A percentile compares a stretch with the other conserved stretches of the same genome.
Conservation (phyloP, 2,888 invertebrate species). For the Diadegma fenestrale region DNA sequence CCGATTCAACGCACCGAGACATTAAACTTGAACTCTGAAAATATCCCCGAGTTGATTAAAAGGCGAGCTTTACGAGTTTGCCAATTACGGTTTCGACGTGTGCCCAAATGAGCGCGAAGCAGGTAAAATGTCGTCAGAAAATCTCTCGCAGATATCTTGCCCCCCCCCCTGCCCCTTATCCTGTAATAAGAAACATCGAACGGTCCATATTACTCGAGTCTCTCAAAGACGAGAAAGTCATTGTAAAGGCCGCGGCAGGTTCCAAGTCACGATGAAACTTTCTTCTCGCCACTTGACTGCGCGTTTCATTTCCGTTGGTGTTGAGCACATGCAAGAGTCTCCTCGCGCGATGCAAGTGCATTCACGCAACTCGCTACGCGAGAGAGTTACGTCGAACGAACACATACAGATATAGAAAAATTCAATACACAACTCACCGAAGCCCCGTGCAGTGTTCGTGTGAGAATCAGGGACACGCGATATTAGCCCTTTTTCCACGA, state of each 20-base stretch:
- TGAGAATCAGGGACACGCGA: constrained; percentile 45
- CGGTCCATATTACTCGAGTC: not conserved
- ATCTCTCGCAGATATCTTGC: too few relatives aligned
- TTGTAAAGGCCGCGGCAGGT: not conserved
- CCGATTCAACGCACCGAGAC: constrained; percentile 36
- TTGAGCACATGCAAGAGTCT: not conserved
- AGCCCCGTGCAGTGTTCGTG: constrained; percentile 29
- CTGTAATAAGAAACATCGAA: not conserved
- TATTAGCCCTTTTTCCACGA: constrained; percentile 27
- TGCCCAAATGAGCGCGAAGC: constrained; percentile 16
- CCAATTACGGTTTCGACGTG: constrained; percentile 50
- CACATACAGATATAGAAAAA: not conserved
- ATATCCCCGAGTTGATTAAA: constrained; percentile 27
- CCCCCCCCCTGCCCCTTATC: not conserved
- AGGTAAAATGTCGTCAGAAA: constrained; percentile 20
- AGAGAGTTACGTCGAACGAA: constrained; percentile 1
- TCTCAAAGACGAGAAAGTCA: not conserved
- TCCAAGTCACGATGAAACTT: not conserved
- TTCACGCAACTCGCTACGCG: not conserved
- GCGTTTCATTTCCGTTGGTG: constrained; percentile 12
- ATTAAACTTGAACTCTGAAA: constrained; percentile 46
- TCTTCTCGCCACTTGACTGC: not conserved
- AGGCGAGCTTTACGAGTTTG: constrained; percentile 54
- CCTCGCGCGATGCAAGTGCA: constrained; percentile 3
- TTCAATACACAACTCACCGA: not conserved